Base-by-base conservation (phyloP, 2,113 vertebrate species). In the human (Homo sapiens) region DNA sequence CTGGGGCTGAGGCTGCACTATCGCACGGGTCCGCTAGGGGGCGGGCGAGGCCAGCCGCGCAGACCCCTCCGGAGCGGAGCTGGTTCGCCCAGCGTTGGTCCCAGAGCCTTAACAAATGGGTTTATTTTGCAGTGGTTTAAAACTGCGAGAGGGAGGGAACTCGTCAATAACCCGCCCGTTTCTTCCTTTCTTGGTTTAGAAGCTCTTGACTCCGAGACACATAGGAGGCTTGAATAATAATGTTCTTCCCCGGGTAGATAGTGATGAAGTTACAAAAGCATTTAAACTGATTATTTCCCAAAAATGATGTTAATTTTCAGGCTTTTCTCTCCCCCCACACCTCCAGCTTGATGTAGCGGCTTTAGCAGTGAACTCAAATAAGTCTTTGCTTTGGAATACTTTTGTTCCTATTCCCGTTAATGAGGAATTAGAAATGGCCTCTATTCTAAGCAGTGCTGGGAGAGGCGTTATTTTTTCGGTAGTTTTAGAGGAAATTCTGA, bases 141-240 rank as follows among this genome's bases (percentile, higher is more conserved):
- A 91, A 79, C 45, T 23, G 27, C 48, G 17, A 43, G 35, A 45
- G 52, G 80, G 20, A 50, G 23, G 79, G 22, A 55, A 22, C 89
- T 94, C 57, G 0, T 91, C 92, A 93, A 92, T 76, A 90, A 78
- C 43, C 61, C 22, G 20, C 55, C 57, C 52, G 48, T 68, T 94
- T 97, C 85, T 97, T 97, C 94, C 91, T 95, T 96, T 97, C 92
- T 96, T 94, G 96, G 80, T 61, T 95, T 91, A 78, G 70, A 94
- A 88, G 61, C 68, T 92, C 86, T 66, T 30, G 64, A 78, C 30
- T 88, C 87, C 52, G 66, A 9, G 32, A 82, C 82, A 92, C 86
- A 76, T 11, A 30, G 75, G 59, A 96, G 52, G 81, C 55, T 89
- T 45, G 66, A 38, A 85, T 2, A 93, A 52, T 66, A 27, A 78